A percentile compares a stretch with the other conserved stretches of the same genome.
These are phyloP conservation scores for Tretioscincus oriximinensis DNA, from an alignment of 2,113 vertebrate species.

Conservation along the genomic window DNA sequence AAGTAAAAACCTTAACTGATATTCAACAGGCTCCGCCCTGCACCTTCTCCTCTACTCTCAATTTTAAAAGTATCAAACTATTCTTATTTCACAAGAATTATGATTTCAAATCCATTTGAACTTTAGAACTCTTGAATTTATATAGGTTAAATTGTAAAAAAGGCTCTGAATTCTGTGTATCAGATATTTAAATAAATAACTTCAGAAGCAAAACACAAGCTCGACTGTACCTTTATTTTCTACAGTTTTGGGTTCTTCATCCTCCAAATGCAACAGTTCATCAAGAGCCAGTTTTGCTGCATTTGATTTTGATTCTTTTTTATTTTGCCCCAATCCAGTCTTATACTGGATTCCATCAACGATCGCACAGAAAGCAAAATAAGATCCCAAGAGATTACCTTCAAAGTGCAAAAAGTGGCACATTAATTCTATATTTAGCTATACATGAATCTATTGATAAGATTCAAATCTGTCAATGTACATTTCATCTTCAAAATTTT, in stretches of 20 bases:
- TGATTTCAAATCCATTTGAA: too few relatives aligned
- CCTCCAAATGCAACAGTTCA: slow-evolving; percentile 77
- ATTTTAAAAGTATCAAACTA: too few relatives aligned
- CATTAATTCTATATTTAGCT: not conserved
- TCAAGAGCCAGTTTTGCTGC: slow-evolving; percentile 86
- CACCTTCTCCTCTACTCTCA: too few relatives aligned
- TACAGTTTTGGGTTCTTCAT: slow-evolving; percentile 40
- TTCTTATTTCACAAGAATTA: too few relatives aligned
- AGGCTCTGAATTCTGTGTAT: too few relatives aligned
- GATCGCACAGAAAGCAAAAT: slow-evolving; percentile 92
- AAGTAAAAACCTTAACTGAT: too few relatives aligned
- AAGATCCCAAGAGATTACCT: slow-evolving; percentile 77
- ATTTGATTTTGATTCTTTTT: slow-evolving; percentile 84
- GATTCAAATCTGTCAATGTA: not conserved
- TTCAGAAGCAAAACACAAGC: not conserved
- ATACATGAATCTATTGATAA: not conserved
- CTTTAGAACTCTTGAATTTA: too few relatives aligned
- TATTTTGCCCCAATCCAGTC: slow-evolving; percentile 86
- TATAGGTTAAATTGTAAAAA: too few relatives aligned
- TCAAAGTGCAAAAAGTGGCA: slow-evolving; percentile 34
- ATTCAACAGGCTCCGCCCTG: too few relatives aligned
- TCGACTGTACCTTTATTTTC: slow-evolving; percentile 66
- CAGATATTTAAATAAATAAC: not conserved
- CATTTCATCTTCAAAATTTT: not conserved
- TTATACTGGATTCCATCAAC: slow-evolving; percentile 85